A percentile compares a stretch with the other conserved stretches of the same genome.
Conservation (phyloP, 2,113 vertebrate genomes). For the Alouatta palliata region DNA sequence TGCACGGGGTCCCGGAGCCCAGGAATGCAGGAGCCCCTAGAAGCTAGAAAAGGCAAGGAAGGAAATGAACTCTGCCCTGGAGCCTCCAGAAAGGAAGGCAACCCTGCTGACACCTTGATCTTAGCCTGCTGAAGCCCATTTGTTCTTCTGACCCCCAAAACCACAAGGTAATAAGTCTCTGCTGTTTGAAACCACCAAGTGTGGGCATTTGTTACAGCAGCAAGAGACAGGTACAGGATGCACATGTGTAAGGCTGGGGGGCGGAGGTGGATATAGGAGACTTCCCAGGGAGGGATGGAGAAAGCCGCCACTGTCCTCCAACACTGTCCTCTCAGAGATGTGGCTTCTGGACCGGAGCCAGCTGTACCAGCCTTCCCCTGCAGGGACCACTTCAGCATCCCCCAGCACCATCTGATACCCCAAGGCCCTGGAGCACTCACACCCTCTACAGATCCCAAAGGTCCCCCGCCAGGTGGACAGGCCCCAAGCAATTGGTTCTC, state of each 20-base stretch:
- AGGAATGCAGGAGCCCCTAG: background rate
- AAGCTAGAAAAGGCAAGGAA: background rate
- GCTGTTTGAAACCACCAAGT: background rate
- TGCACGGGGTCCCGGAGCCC: background rate
- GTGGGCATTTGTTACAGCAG: background rate
- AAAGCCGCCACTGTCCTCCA: no score
- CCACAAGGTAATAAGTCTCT: background rate
- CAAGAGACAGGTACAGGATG: accelerated
- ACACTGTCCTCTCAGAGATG: background rate
- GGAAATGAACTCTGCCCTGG: no score
- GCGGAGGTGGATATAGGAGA: accelerated
- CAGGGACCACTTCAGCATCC: no score
- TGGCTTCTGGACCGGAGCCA: background rate
- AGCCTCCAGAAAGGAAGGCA: background rate
- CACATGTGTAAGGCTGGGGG: background rate
- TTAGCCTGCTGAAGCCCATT: background rate
- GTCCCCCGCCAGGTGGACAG: background rate
- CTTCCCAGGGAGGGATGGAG: background rate
- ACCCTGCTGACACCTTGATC: background rate
- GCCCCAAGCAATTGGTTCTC: background rate
- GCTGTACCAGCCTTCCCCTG: no score
- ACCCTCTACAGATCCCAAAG: background rate
- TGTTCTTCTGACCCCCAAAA: background rate
- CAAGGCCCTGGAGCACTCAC: background rate
- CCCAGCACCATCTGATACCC: background rate